These are phyloP conservation scores for Hippopotamus amphibius DNA, from an alignment of 2,113 vertebrate genomes.

Conservation along the genomic window DNA sequence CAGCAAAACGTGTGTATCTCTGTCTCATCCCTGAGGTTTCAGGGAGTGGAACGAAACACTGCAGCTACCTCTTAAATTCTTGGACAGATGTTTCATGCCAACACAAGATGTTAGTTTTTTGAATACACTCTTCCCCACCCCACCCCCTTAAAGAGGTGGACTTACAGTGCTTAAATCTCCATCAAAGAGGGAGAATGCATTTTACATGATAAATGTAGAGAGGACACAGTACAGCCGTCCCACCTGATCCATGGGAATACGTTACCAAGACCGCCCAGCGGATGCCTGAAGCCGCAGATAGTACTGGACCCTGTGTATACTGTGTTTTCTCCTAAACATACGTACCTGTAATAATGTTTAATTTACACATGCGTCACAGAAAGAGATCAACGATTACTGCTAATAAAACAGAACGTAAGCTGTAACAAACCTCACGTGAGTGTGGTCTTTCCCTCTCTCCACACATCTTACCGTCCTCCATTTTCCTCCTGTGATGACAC, in stretches of 20 bases:
- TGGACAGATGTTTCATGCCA: background rate
- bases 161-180: background rate
- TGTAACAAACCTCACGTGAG: background rate
- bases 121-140: background rate
- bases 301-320: background rate
- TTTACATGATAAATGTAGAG: conserved; percentile 9
- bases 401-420: no score
- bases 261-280: background rate
- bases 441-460: background rate
- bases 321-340: background rate
- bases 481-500: background rate
- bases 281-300: background rate
- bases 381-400: no score
- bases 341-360: background rate
- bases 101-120: background rate
- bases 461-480: background rate
- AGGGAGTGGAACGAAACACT: background rate
- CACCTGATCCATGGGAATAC: background rate
- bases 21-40: background rate
- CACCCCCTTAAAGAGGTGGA: background rate
- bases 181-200: background rate
- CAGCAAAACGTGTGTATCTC: background rate
- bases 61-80: background rate
- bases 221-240: background rate
- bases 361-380: background rate